Base-by-base conservation (phyloP, 2,797 vertebrate species). In the Scomberomorus guttatus region DNA sequence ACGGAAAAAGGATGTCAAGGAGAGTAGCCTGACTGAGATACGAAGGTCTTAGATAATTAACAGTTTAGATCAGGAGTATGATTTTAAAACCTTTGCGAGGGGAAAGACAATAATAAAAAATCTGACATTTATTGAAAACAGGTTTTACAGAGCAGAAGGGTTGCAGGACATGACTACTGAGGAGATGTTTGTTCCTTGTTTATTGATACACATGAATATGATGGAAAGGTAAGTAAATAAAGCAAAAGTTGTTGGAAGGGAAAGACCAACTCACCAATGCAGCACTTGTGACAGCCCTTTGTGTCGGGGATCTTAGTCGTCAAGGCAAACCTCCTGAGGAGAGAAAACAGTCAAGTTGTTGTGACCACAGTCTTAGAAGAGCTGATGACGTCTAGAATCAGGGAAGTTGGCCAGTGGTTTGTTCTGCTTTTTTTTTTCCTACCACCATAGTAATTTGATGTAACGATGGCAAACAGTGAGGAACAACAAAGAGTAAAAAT, bases 251-350 rank as follows among this genome's bases (percentile, higher is more conserved):
- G 48, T 9, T 20, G 10, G 18, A 54, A 72, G 50, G 51, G 7
- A 11, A 66, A 32, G 46, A 11, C 50, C 4, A 52, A 92, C 97
- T 96, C 88, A 99, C 98, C 98, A 77, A 98, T 99, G 89, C 98
- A 99, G 93, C 98, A 99, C 93, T 98, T 99, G 94, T 99, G 98
- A 89, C 98, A 99, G 82, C 98, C 97, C 94, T 99, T 99, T 82
- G 98, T 99, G 88, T 99, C 98, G 0, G 98, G 98, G 90, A 99
- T 99, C 94, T 99, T 99, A 57, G 97, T 97, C 0, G 98, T 99
- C 94, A 99, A 93, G 89, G 98, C 97, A 64, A 99, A 99, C 78
- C 98, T 98, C 95, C 98, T 99, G 94, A 81, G 83, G 62, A 90
- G 93, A 95, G 24, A 62, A 89, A 63, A 90, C 27, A 90, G 63